Evolutionary conservation across 2,797 vertebrate genomes (phyloP), one percentile per base, ranked within the genome.

Genomic region (Knipowitschia caucasica): DNA sequence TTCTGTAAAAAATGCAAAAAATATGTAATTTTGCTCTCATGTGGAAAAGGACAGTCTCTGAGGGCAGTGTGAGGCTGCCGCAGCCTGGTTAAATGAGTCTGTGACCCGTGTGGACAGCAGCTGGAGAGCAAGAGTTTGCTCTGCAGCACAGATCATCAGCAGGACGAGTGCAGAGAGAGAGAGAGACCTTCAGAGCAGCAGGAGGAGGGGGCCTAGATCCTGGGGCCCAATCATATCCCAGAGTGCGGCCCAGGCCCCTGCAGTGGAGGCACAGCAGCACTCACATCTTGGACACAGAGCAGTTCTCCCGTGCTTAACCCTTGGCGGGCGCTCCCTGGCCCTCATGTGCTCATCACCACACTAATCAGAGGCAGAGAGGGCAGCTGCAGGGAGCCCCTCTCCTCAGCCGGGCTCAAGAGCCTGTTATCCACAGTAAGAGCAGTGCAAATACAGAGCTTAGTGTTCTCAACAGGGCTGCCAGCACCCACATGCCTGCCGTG

Each of bases 231-330:
- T 90, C 90, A 90, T 83, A 79, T 60, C 71, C 77, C 70, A 85
- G 44, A 90, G 82, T 86, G 75, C 73, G 88, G 83, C 79, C 61
- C 73, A 81, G 86, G 80, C 80, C 84, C 85, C 79, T 73, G 80
- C 79, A 80, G 87, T 84, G 84, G 85, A 83, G 75, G 83, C 77
- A 85, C 86, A 64, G 75, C 79, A 30, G 42, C 44, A 71, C 86
- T 86, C 73, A 87, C 84, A 86, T 88, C 89, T 83, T 88, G 86
- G 86, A 90, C 85, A 88, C 73, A 84, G 86, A 84, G 77, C 86
- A 82, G 82, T 83, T 74, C 87, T 86, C 78, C 82, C 74, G 80
- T 82, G 86, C 77, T 86, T 84, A 85, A 86, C 84, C 85, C 83
- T 82, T 84, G 80, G 81, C 68, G 67, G 51, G 69, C 54, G 76